These are phyloP conservation scores for Oopsacas minuta DNA, from an alignment of 37 sponge, comb jelly and placozoan species.

Conservation along the genomic window DNA sequence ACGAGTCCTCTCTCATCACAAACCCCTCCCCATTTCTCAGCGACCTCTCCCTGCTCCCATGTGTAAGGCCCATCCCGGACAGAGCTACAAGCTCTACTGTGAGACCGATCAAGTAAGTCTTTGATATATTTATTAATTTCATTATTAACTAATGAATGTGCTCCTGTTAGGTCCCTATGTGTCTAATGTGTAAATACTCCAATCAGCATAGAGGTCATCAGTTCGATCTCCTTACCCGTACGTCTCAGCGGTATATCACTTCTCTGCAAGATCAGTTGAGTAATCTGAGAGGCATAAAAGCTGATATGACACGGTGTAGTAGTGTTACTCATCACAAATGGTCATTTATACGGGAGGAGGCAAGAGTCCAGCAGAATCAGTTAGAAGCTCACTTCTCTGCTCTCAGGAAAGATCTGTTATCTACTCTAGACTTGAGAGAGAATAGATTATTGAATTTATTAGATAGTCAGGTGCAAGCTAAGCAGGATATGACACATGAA, in stretches of 20 bases:
- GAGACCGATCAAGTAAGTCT: constrained; percentile 46
- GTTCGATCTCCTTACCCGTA: constrained; percentile 44
- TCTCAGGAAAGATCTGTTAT: constrained; percentile 26
- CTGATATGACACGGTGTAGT: not conserved
- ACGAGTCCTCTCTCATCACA: constrained; percentile 42
- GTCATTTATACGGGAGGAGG: constrained; percentile 31
- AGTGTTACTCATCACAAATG: not conserved
- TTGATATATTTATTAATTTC: too few relatives aligned
- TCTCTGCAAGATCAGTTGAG: not conserved
- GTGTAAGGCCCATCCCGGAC: constrained; percentile 58
- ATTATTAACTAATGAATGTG: not conserved
- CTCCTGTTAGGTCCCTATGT: constrained; percentile 38
- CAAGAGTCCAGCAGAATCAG: constrained; percentile 35
- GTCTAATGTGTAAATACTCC: constrained; percentile 71
- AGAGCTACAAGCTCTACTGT: constrained; percentile 64
- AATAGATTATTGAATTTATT: constrained; percentile 36
- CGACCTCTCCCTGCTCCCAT: constrained; percentile 51
- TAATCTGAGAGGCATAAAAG: not conserved
- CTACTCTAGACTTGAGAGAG: constrained; percentile 50
- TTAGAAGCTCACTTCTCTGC: constrained; percentile 52
- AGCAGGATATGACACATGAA: constrained; percentile 38
- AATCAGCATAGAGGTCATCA: constrained; percentile 61
- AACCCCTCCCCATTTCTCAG: constrained; percentile 49
- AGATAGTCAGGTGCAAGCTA: constrained; percentile 56
- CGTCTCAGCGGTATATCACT: not conserved